Evolutionary conservation across 2,113 vertebrate species (phyloP).

Genomic region (Salvelinus alpinus): DNA sequence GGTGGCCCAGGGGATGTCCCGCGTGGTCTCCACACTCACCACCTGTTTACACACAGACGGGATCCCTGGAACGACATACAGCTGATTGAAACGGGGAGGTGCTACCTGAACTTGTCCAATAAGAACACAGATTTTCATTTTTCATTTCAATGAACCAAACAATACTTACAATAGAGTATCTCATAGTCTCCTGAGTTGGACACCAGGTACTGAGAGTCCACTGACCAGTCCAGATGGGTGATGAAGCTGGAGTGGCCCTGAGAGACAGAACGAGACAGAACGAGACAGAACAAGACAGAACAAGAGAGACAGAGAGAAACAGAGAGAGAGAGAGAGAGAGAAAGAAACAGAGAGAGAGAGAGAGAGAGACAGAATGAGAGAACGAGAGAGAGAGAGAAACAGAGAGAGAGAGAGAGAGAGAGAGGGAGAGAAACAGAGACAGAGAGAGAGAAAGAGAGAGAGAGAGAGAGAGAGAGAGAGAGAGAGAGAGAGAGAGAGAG

Average conservation of each 20-base stretch:
- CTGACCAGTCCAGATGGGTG: constrained; percentile 96
- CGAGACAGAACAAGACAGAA: background rate
- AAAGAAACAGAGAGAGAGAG: too few relatives aligned
- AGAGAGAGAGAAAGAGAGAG: too few relatives aligned
- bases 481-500: too few relatives aligned
- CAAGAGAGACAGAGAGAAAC: background rate
- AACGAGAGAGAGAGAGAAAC: too few relatives aligned
- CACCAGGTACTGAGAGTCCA: constrained; percentile 93
- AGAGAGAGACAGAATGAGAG: too few relatives aligned
- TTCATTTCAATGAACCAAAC: background rate
- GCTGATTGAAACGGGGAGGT: background rate
- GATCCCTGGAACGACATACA: constrained; percentile 79
- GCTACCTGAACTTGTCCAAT: too few relatives aligned
- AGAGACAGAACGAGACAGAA: constrained; percentile 5
- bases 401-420: too few relatives aligned
- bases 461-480: too few relatives aligned
- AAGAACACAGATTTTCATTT: too few relatives aligned
- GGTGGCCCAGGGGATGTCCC: constrained; percentile 91
- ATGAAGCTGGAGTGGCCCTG: constrained; percentile 99
- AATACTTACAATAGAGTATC: constrained; percentile 95
- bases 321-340: background rate
- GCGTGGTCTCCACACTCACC: constrained; percentile 91
- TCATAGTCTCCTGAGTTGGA: constrained; percentile 99
- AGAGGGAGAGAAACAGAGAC: background rate
- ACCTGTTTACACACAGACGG: constrained; percentile 97